Evolutionary conservation across 2,113 vertebrate species (phyloP).

Genomic region (Fulica atra): DNA sequence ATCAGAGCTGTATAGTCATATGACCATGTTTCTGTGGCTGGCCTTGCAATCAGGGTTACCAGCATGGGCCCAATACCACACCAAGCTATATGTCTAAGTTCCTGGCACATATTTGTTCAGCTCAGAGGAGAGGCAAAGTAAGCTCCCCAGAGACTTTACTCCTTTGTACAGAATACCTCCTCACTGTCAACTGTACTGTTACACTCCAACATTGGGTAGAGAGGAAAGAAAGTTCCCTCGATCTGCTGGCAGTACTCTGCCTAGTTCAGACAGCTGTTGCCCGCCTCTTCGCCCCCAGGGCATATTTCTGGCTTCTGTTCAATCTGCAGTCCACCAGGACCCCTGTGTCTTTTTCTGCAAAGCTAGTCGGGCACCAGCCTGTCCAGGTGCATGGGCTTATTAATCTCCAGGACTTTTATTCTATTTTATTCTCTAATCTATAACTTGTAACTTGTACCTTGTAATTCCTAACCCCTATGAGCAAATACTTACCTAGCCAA

Average conservation of each 20-base stretch:
- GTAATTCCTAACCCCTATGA: neutral
- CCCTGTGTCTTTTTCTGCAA: neutral
- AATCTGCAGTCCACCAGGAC: neutral
- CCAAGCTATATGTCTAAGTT: neutral
- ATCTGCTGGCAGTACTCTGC: neutral
- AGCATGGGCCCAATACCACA: neutral
- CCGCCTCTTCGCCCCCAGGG: neutral
- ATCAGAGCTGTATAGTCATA: neutral
- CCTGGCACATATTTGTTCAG: fast-evolving
- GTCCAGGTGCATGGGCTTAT: neutral
- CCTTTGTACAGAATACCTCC: neutral
- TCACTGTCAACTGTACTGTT: neutral
- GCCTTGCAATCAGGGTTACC: neutral
- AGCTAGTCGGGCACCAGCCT: neutral
- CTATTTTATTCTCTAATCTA: neutral
- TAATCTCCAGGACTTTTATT: neutral
- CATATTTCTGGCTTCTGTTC: neutral
- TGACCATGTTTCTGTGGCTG: too few species aligned
- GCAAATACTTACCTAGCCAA: neutral
- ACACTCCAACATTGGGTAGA: neutral
- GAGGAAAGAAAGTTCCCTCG: neutral
- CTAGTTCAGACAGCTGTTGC: too few species aligned
- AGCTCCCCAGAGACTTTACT: neutral
- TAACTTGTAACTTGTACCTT: neutral
- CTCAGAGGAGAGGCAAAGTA: neutral